Evolutionary conservation across 2,888 invertebrate species (phyloP), one percentile per base, ranked within the genome.

Genomic region (Microdon myrmicae): DNA sequence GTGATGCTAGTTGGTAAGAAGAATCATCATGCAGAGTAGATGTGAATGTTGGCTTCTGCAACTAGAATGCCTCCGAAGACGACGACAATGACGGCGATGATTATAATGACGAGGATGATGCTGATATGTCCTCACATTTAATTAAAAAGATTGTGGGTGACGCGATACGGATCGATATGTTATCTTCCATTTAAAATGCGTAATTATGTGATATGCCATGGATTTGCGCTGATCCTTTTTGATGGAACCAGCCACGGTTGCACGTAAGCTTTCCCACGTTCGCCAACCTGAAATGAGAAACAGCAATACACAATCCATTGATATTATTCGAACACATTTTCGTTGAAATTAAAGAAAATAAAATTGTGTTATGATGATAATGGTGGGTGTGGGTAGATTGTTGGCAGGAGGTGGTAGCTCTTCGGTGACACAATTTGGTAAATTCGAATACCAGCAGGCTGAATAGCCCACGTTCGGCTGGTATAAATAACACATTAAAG

Each of bases 101-200:
- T 29, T 19, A 31, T 43, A 7, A 43, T 43, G n/a, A 22, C 32
- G n/a, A 39, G 20, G 19, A 53, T 45, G 16, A 43, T 64, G 32
- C 51, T 64, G 51, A 43, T 64, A 64, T 58, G 58, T 58, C 48
- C 58, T 47, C 58, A 47, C 22, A 58, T 64, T 64, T 64, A 64
- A 64, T 64, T 64, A 64, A 64, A 56, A 58, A 41, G 41, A 58
- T 58, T n/a, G 41, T 47, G 45, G 45, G 35, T 10, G 26, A 48
- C 45, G n/a, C n/a, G 32, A 38, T 54, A 25, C 14, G 25, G 20
- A 34, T 37, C 25, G 49, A 13, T 43, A 41, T 51, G 45, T 35
- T 35, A 56, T n/a, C n/a, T 64, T 47, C 49, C 43, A 31, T 58
- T 64, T 58, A 64, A 41, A 32, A 58, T 31, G 32, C 47, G 28